Base-by-base conservation (phyloP, 92 coral and sea anemone genomes). In the Chrysogorgia sp. region DNA sequence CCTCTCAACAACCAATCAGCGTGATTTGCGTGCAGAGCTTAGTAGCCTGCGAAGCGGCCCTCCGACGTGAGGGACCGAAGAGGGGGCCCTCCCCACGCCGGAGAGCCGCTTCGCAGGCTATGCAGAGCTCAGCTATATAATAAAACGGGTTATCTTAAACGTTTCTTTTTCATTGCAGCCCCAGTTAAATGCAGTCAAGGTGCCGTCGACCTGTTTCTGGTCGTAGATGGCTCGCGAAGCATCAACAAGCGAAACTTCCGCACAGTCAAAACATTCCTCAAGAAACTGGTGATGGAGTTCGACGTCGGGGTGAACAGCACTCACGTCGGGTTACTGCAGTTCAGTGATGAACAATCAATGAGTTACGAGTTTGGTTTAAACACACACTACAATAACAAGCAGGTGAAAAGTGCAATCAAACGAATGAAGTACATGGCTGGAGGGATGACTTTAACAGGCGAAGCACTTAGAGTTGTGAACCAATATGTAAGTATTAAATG, bases 201-300 rank as follows among this genome's bases (percentile, higher is more conserved):
- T 7, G 10, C 30, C 4, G 43, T 53, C 40, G 79, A 72, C 35
- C 48, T 72, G 1, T 72, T 72, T 50, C 63, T 72, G 3, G 32
- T 72, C 19, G 79, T 72, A 34, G 79, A 72, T 19, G 79, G 79
- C 31, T 72, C 79, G 3, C 64, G 63, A 53, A 72, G 79, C 35
- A 72, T 72, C 52, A 72, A 34, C 13, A 14, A 45, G 21, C 10
- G 0, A 2, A 72, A 72, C 26, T 72, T 72, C 30, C 53, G 43
- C 10, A 8, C 55, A 15, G 79, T 72, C 33, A 53, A 56, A 37
- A 72, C 33, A 20, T 72, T 72, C 65, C 53, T 72, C 40, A 72
- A 58, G 25, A 72, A 53, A 25, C 79, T 72, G 23, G 59, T 59
- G 15, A 7, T 49, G 10, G 79, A 72, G 65, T 72, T 72, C 31